phyloP scores from a whole-genome alignment of 2,797 vertebrate genomes.

The Rhodeus uyekii region DNA sequence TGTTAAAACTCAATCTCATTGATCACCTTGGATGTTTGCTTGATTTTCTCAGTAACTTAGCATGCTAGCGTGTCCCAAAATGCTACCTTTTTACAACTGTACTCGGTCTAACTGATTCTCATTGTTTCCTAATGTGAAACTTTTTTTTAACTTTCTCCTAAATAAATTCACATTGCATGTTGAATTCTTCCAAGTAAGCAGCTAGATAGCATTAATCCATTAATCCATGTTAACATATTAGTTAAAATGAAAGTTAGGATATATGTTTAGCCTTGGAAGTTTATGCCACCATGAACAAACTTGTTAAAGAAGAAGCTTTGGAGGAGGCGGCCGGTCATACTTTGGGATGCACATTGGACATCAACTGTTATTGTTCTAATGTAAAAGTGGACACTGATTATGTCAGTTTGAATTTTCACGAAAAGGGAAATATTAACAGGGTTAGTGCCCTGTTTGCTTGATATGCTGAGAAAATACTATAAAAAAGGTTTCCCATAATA shows the following conservation, averaged over 20 bases:
- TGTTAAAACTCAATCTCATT: background rate
- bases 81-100: background rate
- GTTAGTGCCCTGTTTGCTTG: background rate
- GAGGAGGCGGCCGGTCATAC: slow-evolving; percentile 74
- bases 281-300: slow-evolving; percentile 84
- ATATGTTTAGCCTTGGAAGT: slow-evolving; percentile 63
- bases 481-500: too few relatives aligned
- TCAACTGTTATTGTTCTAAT: slow-evolving; percentile 72
- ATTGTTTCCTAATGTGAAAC: background rate
- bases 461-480: background rate
- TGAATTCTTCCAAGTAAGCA: background rate
- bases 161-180: background rate
- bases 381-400: background rate
- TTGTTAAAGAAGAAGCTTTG: slow-evolving; percentile 67
- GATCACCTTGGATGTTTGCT: background rate
- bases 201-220: background rate
- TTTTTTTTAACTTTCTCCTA: background rate
- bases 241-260: background rate
- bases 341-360: slow-evolving; percentile 79
- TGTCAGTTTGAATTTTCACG: background rate
- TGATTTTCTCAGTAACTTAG: background rate
- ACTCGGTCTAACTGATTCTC: background rate
- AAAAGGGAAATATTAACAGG: background rate
- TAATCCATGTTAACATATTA: background rate
- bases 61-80: background rate